Percentiles rank a stretch among this genome's conserved stretches.
These are phyloP conservation scores for Euthynnus affinis DNA, from an alignment of 2,797 vertebrate species.

Conservation along the genomic window DNA sequence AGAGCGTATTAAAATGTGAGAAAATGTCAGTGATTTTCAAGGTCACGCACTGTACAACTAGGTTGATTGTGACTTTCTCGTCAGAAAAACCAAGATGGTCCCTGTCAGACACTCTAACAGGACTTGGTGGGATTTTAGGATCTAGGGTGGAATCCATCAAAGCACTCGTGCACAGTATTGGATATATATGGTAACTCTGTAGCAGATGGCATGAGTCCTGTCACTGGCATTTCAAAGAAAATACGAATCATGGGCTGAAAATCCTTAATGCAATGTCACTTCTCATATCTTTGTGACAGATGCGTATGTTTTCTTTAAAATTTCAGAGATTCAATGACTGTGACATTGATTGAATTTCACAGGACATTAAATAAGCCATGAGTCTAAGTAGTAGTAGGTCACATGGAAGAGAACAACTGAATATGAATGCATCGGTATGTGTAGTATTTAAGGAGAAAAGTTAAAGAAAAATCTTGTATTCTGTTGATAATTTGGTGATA, in stretches of 20 bases:
- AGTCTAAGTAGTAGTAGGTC: constrained; percentile 12
- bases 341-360: constrained; percentile 54
- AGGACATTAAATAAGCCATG: constrained; percentile 32
- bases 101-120: constrained; percentile 24
- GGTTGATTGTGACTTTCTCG: neutral
- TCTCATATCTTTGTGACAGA: constrained; percentile 39
- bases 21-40: neutral
- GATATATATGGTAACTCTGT: constrained; percentile 26
- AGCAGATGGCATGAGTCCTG: constrained; percentile 52
- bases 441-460: neutral
- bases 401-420: constrained; percentile 19
- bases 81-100: neutral
- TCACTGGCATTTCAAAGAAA: constrained; percentile 65
- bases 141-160: constrained; percentile 26
- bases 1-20: neutral
- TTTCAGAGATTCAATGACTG: constrained; percentile 15
- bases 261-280: constrained; percentile 21
- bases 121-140: constrained; percentile 44
- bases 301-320: constrained; percentile 42
- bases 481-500: neutral
- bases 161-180: constrained; percentile 33
- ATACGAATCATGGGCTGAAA: constrained; percentile 42
- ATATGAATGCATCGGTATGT: neutral
- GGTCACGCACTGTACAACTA: neutral
- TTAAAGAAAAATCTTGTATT: neutral